Conservation (phyloP, 2,113 vertebrate species). For the Vicugna pacos region DNA sequence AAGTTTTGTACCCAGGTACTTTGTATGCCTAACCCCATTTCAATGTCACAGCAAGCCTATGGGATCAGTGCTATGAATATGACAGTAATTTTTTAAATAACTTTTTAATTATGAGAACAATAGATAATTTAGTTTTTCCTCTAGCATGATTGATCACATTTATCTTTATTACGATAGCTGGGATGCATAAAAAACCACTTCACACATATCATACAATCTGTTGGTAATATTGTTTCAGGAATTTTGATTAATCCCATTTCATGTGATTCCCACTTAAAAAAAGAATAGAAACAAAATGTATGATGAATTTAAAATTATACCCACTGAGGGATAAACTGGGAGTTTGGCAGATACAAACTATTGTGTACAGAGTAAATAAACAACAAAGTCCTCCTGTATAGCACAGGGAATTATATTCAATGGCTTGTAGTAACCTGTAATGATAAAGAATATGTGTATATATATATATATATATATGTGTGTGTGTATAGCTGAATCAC, state of each 20-base stretch:
- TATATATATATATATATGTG: too few species aligned
- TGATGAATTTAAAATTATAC: conserved; percentile 16
- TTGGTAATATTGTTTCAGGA: not conserved
- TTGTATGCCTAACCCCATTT: not conserved
- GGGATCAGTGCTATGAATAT: not conserved
- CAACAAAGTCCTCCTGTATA: too few species aligned
- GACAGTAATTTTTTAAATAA: not conserved
- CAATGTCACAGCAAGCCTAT: not conserved
- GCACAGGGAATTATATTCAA: too few species aligned
- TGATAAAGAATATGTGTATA: too few species aligned
- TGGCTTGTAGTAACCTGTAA: too few species aligned
- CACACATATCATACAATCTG: not conserved
- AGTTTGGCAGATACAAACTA: too few species aligned
- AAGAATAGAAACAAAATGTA: conserved; percentile 10
- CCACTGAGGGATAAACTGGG: not conserved
- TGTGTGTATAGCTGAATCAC: too few species aligned
- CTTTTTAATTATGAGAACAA: not conserved
- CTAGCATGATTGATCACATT: conserved; percentile 7
- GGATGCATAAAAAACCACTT: conserved; percentile 11
- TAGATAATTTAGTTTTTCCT: conserved; percentile 44
- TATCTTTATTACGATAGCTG: not conserved
- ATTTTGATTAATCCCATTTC: conserved; percentile 54
- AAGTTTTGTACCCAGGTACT: not conserved
- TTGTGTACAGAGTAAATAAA: too few species aligned
- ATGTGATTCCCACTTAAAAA: not conserved